phyloP scores from a whole-genome alignment of 2,113 vertebrate genomes.

The Galeopterus variegatus region DNA sequence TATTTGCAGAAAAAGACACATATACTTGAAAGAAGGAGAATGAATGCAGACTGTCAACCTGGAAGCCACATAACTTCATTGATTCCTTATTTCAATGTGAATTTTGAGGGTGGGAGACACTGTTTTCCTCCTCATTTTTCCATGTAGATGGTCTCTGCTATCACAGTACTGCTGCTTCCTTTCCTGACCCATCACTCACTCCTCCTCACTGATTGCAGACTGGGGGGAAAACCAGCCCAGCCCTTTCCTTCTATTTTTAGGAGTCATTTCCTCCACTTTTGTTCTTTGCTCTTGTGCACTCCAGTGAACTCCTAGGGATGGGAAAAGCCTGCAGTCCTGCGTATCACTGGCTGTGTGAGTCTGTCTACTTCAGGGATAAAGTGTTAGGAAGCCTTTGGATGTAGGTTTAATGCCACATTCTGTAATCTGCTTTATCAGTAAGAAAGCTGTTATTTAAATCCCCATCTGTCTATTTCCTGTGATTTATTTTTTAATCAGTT shows the following conservation, averaged over 20 bases:
- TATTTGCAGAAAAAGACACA: conserved; percentile 6
- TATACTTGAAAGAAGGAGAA: neutral
- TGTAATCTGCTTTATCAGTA: conserved; percentile 41
- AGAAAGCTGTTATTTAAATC: conserved; percentile 25
- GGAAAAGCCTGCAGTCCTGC: neutral
- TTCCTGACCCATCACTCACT: neutral
- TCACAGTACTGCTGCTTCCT: neutral
- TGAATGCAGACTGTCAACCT: neutral
- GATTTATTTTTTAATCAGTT: conserved; percentile 56
- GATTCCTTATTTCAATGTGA: neutral
- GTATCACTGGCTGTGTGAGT: neutral
- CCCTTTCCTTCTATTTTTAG: neutral
- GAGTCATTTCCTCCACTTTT: neutral
- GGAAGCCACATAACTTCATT: neutral
- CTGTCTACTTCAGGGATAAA: neutral
- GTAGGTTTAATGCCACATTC: neutral
- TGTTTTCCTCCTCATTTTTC: neutral
- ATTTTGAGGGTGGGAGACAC: neutral
- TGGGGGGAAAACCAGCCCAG: neutral
- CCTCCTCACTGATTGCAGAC: neutral
- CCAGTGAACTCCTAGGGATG: neutral
- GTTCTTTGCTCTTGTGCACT: neutral
- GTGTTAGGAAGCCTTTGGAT: neutral
- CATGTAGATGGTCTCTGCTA: neutral
- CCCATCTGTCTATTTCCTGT: neutral